Conservation (phyloP, 35 echinoderm and acorn worm genomes). For the Lytechinus variegatus region DNA sequence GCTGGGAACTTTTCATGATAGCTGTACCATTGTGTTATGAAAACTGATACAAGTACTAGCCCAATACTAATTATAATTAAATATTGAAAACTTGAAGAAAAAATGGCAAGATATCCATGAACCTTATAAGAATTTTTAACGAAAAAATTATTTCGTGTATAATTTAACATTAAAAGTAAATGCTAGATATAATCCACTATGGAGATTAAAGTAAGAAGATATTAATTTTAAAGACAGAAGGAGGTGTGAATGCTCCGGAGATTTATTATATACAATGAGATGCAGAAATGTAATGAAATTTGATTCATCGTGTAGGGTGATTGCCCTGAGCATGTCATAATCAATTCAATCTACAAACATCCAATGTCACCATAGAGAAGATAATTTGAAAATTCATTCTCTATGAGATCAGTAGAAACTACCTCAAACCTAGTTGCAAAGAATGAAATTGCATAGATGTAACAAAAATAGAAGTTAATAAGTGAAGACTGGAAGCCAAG, state of each 20-base stretch:
- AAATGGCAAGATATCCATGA: too few relatives aligned
- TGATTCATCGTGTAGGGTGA: conserved; percentile 6
- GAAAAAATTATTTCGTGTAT: too few relatives aligned
- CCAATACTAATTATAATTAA: too few relatives aligned
- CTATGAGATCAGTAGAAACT: neutral
- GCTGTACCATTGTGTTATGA: too few relatives aligned
- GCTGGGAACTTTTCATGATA: too few relatives aligned
- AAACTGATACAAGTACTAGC: too few relatives aligned
- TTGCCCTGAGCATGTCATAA: neutral
- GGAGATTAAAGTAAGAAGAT: too few relatives aligned
- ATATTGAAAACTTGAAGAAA: too few relatives aligned
- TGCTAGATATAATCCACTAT: too few relatives aligned
- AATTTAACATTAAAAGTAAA: too few relatives aligned
- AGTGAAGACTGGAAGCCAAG: too few relatives aligned
- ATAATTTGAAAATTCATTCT: neutral
- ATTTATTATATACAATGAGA: neutral
- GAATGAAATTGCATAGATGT: neutral
- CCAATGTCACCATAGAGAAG: neutral
- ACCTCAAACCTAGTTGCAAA: neutral
- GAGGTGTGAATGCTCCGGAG: neutral
- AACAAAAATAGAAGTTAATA: neutral
- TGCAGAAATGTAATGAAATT: conserved; percentile 6
- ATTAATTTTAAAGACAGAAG: neutral
- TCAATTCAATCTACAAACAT: neutral
- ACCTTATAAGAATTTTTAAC: too few relatives aligned